Conservation (phyloP, 2,797 vertebrate genomes). For the Phrynocephalus forsythii region DNA sequence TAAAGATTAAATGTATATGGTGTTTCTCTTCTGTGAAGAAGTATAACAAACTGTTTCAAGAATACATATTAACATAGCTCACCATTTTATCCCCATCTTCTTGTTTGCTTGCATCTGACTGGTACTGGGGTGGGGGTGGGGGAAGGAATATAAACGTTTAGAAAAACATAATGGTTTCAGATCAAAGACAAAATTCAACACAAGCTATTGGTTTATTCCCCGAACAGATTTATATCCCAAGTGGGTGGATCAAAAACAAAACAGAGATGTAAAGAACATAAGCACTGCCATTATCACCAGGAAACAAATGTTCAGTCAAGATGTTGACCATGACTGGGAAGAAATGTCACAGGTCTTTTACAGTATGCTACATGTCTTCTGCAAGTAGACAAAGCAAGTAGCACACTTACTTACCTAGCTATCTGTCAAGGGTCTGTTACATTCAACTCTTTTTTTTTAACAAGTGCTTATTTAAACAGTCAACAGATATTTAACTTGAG, state of each 20-base stretch:
- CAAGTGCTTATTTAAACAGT: neutral
- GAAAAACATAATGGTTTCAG: slow-evolving; percentile 42
- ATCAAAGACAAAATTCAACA: neutral
- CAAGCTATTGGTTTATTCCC: neutral
- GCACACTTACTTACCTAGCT: neutral
- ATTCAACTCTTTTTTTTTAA: neutral
- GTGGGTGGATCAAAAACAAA: neutral
- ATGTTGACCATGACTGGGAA: neutral
- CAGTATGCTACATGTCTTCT: neutral
- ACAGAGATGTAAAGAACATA: neutral
- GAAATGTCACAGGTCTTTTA: neutral
- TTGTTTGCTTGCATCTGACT: slow-evolving; percentile 84
- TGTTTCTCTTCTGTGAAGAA: neutral
- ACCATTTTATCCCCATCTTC: slow-evolving; percentile 95
- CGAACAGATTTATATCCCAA: neutral
- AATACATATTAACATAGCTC: slow-evolving; percentile 60
- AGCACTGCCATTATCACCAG: neutral
- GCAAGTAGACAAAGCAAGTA: neutral
- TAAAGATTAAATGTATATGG: no score
- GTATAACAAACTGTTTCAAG: neutral
- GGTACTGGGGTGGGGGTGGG: slow-evolving; percentile 84
- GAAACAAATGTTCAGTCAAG: neutral
- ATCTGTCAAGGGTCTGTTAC: neutral
- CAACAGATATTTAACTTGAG: slow-evolving; percentile 15
- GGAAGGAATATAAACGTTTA: slow-evolving; percentile 39